Conservation (phyloP, 2,888 invertebrate genomes). For the Geotrupes spiniger region DNA sequence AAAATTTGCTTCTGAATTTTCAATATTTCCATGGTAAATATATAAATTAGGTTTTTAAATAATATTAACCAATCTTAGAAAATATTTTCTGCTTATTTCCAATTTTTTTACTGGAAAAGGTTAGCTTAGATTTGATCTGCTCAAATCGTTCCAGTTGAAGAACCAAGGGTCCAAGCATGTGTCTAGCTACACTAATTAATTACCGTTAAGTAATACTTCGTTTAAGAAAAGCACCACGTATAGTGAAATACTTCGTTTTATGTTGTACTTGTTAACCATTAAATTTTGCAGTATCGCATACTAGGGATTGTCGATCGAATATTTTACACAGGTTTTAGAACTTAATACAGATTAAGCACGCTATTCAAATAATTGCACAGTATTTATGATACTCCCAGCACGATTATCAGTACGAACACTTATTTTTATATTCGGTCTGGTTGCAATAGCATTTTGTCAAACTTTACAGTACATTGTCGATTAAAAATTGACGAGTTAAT, state of each 20-base stretch:
- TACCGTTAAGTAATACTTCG: slow-evolving; percentile 2
- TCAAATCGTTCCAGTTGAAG: slow-evolving; percentile 26
- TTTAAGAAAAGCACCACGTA: slow-evolving; percentile 3
- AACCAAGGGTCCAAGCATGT: slow-evolving; percentile 29
- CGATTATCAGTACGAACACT: slow-evolving; percentile 11
- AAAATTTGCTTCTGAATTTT: too few species aligned
- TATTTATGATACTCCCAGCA: background rate
- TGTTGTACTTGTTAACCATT: slow-evolving; percentile 4
- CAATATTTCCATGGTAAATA: too few species aligned
- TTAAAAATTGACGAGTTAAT: slow-evolving; percentile 13
- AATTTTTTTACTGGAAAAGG: background rate
- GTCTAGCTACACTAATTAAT: slow-evolving; percentile 5
- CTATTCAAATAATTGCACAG: slow-evolving; percentile 1
- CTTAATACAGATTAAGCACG: slow-evolving; percentile 2
- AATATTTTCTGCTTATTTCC: background rate
- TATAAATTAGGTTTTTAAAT: too few species aligned
- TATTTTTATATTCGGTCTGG: slow-evolving; percentile 22
- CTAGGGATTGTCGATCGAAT: background rate
- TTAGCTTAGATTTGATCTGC: background rate
- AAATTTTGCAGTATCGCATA: background rate
- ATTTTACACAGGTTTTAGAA: slow-evolving; percentile 4
- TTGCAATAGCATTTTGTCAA: background rate
- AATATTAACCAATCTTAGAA: too few species aligned
- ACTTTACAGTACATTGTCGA: slow-evolving; percentile 2
- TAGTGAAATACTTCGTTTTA: background rate